Conservation (phyloP, 1,140 invertebrate genomes). For the Leguminivora glycinivorella region DNA sequence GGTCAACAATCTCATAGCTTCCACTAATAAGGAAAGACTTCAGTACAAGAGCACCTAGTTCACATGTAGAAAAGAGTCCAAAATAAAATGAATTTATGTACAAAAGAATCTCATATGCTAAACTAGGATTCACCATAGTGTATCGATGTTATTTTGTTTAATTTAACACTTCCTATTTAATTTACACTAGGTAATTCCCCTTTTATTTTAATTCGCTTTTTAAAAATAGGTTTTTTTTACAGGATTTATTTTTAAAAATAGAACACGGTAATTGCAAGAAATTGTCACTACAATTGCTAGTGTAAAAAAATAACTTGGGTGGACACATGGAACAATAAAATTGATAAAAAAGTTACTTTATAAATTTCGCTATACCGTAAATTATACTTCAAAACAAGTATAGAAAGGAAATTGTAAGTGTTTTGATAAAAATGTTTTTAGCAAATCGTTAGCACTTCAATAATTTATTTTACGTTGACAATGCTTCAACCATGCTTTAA, state of each 20-base stretch:
- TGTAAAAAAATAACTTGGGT: not conserved
- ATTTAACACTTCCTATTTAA: conserved; percentile 18
- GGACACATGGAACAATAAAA: too few relatives aligned
- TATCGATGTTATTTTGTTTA: conserved; percentile 11
- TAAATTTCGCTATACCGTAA: too few relatives aligned
- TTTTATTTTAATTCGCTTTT: not conserved
- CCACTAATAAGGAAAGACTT: conserved; percentile 82
- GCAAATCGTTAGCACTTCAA: not conserved
- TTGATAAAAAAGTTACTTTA: too few relatives aligned
- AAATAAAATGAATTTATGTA: conserved; percentile 93
- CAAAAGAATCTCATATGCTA: conserved; percentile 88
- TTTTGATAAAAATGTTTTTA: not conserved
- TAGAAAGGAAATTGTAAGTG: not conserved
- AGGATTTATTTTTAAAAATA: conserved; percentile 41
- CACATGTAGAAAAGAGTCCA: conserved; percentile 89
- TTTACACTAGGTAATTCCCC: conserved; percentile 19
- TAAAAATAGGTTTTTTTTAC: not conserved
- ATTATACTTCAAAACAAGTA: too few relatives aligned
- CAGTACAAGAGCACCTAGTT: conserved; percentile 86
- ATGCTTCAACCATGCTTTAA: too few relatives aligned
- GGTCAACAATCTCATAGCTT: conserved; percentile 81
- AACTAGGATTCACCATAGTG: conserved; percentile 83
- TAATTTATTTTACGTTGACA: too few relatives aligned
- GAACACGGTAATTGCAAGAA: conserved; percentile 31
- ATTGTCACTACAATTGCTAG: not conserved